Percentiles rank a stretch among this genome's conserved stretches.
Evolutionary conservation across 2,797 vertebrate genomes (phyloP).

Genomic region (Anisognathus igniventris): DNA sequence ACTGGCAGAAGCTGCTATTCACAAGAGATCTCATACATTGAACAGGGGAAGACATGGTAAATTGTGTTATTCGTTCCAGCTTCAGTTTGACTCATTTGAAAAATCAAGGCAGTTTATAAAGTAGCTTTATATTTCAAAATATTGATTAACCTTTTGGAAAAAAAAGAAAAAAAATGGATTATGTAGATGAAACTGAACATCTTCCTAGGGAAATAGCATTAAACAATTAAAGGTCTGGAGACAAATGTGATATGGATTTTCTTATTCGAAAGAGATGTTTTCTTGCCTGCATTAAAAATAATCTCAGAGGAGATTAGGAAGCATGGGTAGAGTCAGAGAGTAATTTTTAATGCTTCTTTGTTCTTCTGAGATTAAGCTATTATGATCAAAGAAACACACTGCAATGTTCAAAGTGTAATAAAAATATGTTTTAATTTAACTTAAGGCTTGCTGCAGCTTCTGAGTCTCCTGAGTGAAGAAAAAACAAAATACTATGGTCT

Average conservation of each 20-base stretch:
- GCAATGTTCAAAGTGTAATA: background rate
- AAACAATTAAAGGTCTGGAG: background rate
- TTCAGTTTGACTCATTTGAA: background rate
- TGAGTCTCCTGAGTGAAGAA: background rate
- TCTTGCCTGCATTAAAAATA: background rate
- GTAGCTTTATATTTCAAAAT: background rate
- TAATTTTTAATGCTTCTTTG: background rate
- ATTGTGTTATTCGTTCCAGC: background rate
- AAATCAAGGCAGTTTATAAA: background rate
- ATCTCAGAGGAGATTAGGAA: background rate
- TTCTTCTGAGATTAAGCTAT: background rate
- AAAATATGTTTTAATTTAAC: background rate
- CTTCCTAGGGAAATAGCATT: background rate
- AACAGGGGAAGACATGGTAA: background rate
- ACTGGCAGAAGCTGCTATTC: background rate
- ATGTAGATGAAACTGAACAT: background rate
- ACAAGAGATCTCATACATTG: accelerated
- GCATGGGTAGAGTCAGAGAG: background rate
- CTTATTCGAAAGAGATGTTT: background rate
- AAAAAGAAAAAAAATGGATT: background rate
- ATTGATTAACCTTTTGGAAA: background rate
- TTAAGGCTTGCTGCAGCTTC: background rate
- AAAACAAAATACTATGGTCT: background rate
- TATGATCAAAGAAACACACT: background rate
- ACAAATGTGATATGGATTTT: background rate